Base-by-base conservation (phyloP, 2,113 vertebrate species). In the Silurus glanis region DNA sequence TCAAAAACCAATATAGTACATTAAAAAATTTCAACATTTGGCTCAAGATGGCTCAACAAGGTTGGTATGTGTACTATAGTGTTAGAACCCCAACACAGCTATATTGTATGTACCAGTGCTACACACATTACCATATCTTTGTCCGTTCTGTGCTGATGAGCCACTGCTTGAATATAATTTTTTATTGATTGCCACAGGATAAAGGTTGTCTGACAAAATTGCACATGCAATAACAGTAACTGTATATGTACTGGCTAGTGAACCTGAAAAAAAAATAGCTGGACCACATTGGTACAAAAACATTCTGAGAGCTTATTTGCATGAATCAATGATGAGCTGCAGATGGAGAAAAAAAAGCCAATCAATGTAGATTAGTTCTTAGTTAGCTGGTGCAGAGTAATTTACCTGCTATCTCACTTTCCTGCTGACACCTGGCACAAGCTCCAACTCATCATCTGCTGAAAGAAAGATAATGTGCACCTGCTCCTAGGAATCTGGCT, bases 251-350 rank as follows among this genome's bases (percentile, higher is more conserved):
- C 19, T 23, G 9, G 2, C 74, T 78, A 56, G 5, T 17, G n/a
- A 78, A 56, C 12, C 13, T 25, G 23, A 25, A 17, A 59, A 79
- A 79, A 79, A 37, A 79, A 79, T 55, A n/a, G 17, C 67, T 51
- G 49, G 8, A 25, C 17, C 37, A 5, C 10, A 69, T 6, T 55
- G 19, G 61, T 82, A 17, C 14, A 72, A 13, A 37, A 72, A 59
- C 53, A 49, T 83, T 83, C 55, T 47, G 9, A 45, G 28, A 47
- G 23, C 23, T n/a, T 53, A 62, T 61, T 64, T 85, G 23, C 58
- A 78, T 17, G 45, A 72, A 75, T 84, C 83, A 84, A 28, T 84
- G 23, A 51, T n/a, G 47, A 76, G 45, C 25, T 84, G 71, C 56
- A 62, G 47, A 62, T 76, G 55, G 56, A 16, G 16, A 53, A 23